Conservation (phyloP, 1,140 invertebrate genomes). For the Megalonaias nervosa region DNA sequence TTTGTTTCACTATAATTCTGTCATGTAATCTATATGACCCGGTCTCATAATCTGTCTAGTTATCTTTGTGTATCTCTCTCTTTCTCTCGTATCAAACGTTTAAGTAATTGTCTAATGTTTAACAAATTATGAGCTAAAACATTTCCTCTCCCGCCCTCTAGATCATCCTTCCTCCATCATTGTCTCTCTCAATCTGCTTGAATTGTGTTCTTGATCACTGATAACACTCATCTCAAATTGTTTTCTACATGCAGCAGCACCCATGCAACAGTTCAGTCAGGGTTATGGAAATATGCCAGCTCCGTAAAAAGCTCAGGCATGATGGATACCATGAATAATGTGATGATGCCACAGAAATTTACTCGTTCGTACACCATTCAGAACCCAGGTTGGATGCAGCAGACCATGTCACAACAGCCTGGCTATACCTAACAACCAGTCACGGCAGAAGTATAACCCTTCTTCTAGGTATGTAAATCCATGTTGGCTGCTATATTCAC, state of each 20-base stretch:
- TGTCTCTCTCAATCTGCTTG: neutral
- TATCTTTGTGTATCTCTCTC: too few species aligned
- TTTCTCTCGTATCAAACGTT: too few species aligned
- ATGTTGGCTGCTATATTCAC: neutral
- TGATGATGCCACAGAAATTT: constrained; percentile 61
- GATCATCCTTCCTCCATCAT: too few species aligned
- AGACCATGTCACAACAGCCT: constrained; percentile 67
- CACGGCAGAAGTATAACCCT: constrained; percentile 49
- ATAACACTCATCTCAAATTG: too few species aligned
- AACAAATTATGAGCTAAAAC: too few species aligned
- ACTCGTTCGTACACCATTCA: constrained; percentile 60
- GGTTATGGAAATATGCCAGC: constrained; percentile 45
- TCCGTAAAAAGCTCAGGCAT: constrained; percentile 39
- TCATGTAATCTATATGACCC: too few species aligned
- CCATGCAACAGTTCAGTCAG: constrained; percentile 26
- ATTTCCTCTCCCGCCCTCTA: too few species aligned
- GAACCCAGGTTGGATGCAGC: constrained; percentile 69
- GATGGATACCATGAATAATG: constrained; percentile 53
- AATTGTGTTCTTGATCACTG: neutral
- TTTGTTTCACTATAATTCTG: neutral
- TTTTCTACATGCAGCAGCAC: constrained; percentile 14
- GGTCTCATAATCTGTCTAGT: too few species aligned
- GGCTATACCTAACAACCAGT: constrained; percentile 74
- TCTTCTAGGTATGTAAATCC: constrained; percentile 24
- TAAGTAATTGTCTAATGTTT: too few species aligned